Conservation (phyloP, 2,113 vertebrate genomes). For the Xenus cinereus region DNA sequence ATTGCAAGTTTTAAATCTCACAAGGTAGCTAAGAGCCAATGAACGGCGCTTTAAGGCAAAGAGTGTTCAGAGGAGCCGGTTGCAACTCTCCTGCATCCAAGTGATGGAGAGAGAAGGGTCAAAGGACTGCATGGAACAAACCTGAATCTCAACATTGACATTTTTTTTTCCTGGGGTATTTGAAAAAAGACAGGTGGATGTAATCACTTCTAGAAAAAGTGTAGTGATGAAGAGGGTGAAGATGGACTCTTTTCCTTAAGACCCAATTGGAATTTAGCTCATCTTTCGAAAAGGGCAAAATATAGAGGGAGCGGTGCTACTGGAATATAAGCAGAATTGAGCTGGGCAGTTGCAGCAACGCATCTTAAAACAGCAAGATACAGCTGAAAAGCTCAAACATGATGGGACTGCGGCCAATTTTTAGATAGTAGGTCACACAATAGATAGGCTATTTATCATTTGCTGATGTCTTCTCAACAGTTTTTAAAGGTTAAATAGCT, state of each 20-base stretch:
- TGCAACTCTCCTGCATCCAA: background rate
- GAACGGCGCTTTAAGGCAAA: background rate
- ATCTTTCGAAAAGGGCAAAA: background rate
- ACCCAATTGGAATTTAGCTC: background rate
- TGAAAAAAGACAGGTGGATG: background rate
- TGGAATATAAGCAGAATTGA: background rate
- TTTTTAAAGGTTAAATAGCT: background rate
- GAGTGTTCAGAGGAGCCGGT: accelerated
- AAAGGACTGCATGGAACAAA: background rate
- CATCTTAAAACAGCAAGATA: background rate
- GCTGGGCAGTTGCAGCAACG: background rate
- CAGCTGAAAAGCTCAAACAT: background rate
- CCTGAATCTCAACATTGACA: background rate
- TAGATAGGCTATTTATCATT: background rate
- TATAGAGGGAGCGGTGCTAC: background rate
- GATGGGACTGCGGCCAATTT: background rate
- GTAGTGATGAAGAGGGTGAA: background rate
- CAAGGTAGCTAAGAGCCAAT: background rate
- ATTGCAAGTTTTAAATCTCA: background rate
- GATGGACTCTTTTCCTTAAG: background rate
- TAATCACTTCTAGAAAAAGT: background rate
- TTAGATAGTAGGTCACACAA: background rate
- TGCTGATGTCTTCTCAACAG: background rate
- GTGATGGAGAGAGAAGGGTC: background rate
- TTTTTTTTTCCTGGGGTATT: background rate